Evolutionary conservation across 2,113 vertebrate genomes (phyloP), one percentile per base, ranked within the genome.

Genomic region (Cisticola juncidis): DNA sequence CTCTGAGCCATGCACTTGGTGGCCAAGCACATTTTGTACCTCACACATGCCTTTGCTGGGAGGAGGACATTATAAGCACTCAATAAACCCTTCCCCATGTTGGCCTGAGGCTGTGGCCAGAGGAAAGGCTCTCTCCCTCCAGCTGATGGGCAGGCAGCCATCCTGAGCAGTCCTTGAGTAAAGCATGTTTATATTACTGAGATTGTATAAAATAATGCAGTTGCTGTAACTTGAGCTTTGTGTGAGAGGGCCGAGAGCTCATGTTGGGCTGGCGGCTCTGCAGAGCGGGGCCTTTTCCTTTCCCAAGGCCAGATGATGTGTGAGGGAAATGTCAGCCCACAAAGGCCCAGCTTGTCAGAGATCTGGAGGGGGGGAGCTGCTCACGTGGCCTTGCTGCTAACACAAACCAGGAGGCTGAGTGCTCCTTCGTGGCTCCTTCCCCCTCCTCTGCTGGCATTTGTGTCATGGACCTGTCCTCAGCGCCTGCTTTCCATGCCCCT

Each of bases 171-270:
- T 13, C 54, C 25, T 73, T 62, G 62, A 60, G 57, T 57, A 51
- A 66, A 81, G 79, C 5, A 1, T 87, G 90, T 94, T 96, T 94
- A 48, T 70, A 73, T 82, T 47, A 83, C 36, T 21, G 28, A 48
- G 50, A 29, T 1, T 62, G 45, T 87, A 54, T 88, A 79, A 87
- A 92, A 81, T 64, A 86, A 64, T 10, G 35, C 62, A 60, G 77
- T 77, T 78, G 31, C 74, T 97, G 77, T 86, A 94, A 95, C 56
- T 83, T 38, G 81, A 93, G 93, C 90, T 93, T 7, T n/a, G 85
- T 70, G 78, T 76, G 72, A 29, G 66, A 77, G 4, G 5, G 45
- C 86, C 1, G 18, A 58, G 85, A 89, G 74, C 79, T 80, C 53
- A 14, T 5, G 0, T 29, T 35, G 17, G 60, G 12, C 44, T 54